Percentiles rank a stretch among this genome's conserved stretches.
Evolutionary conservation across 2,797 vertebrate genomes (phyloP).

Genomic region (Lacerta agilis): DNA sequence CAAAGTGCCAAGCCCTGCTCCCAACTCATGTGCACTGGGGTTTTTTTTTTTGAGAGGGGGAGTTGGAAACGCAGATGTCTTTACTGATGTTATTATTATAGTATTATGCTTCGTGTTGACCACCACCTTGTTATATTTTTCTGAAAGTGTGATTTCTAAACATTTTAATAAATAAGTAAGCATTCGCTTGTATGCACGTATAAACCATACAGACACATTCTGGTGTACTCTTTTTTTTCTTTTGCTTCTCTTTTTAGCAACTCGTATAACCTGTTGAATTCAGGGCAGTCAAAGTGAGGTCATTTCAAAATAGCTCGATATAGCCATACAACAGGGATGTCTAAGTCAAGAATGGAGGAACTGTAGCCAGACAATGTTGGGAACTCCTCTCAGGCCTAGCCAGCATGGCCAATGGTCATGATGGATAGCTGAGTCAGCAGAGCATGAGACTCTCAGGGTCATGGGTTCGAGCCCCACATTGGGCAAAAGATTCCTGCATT

Average conservation of each 20-base stretch:
- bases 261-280: neutral
- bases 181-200: too few relatives aligned
- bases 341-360: neutral
- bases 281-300: neutral
- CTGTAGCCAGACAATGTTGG: neutral
- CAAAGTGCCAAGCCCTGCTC: neutral
- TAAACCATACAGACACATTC: neutral
- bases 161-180: too few relatives aligned
- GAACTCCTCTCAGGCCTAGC: neutral
- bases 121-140: too few relatives aligned
- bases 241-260: neutral
- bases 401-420: neutral
- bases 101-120: too few relatives aligned
- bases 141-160: too few relatives aligned
- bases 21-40: too few relatives aligned
- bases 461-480: too few relatives aligned
- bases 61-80: too few relatives aligned
- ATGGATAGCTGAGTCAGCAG: neutral
- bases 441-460: too few relatives aligned
- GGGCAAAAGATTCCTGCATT: neutral
- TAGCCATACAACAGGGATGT: slow-evolving; percentile 53
- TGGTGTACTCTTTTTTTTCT: neutral
- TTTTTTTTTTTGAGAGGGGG: too few relatives aligned
- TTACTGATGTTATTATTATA: too few relatives aligned
- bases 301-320: slow-evolving; percentile 47